These are phyloP conservation scores for Podarcis raffonei DNA, from an alignment of 2,113 vertebrate genomes.

Conservation along the genomic window DNA sequence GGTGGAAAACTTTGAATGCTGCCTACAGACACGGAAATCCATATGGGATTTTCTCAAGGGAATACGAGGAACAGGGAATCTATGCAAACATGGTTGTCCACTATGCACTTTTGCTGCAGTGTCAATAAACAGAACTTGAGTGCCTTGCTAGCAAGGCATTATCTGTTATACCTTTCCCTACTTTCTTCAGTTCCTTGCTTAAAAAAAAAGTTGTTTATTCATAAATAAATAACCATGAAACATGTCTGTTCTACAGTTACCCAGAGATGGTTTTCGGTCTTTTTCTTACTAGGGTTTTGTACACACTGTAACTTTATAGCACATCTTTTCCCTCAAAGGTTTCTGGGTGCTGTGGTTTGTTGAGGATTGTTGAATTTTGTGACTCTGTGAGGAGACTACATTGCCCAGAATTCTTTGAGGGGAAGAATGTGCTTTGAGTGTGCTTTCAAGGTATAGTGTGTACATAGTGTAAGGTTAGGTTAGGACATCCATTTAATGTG, in stretches of 20 bases:
- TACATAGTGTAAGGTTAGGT: no score
- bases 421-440: no score
- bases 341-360: no score
- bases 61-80: background rate
- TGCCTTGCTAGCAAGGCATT: background rate
- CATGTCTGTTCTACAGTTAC: background rate
- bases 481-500: no score
- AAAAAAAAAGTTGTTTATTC: rapidly evolving
- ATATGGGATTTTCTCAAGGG: background rate
- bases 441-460: no score
- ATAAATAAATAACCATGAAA: background rate
- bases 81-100: background rate
- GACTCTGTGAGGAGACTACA: no score
- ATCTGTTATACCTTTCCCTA: background rate
- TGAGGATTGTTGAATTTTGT: no score
- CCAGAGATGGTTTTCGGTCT: background rate
- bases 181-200: background rate
- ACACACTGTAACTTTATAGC: no score
- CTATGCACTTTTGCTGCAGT: background rate
- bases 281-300: background rate
- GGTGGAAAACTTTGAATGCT: background rate
- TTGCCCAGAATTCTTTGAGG: no score
- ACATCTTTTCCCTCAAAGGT: no score
- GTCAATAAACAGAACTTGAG: slow-evolving; percentile 1
- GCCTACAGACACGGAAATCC: background rate